Percentiles rank a stretch among this genome's conserved stretches.
phyloP scores from a whole-genome alignment of 2,797 vertebrate genomes.

The Arremon aurantiirostris region DNA sequence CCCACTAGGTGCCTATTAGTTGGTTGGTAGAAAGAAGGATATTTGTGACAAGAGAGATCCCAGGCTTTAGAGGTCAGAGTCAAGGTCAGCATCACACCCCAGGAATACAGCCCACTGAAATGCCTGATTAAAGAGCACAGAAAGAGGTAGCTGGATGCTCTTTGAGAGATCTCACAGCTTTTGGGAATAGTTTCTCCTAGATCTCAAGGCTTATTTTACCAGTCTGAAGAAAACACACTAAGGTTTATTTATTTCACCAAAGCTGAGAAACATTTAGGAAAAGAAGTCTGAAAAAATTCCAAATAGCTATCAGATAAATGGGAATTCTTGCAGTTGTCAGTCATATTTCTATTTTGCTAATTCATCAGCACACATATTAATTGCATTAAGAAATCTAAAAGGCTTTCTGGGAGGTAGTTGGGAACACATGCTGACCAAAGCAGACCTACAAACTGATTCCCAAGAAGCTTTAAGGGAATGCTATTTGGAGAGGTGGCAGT shows the following conservation, averaged over 20 bases:
- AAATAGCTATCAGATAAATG: background rate
- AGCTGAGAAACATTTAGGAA: background rate
- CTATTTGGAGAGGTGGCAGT: background rate
- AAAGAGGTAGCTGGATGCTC: background rate
- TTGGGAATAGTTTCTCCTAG: background rate
- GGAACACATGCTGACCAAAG: background rate
- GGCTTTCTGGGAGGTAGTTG: background rate
- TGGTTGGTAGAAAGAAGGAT: background rate
- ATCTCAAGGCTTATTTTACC: background rate
- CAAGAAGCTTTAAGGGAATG: background rate
- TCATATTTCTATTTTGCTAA: background rate
- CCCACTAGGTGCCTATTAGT: conserved; percentile 7
- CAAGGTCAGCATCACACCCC: background rate
- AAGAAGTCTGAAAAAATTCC: background rate
- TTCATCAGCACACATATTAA: background rate
- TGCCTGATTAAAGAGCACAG: background rate
- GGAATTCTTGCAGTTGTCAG: background rate
- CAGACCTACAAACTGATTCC: background rate
- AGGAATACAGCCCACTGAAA: background rate
- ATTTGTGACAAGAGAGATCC: background rate
- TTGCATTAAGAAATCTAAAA: background rate
- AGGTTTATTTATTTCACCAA: background rate
- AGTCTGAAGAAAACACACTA: background rate
- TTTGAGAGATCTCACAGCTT: background rate
- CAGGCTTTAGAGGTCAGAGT: background rate